Evolutionary conservation across 2,113 vertebrate species (phyloP).

Genomic region (Stomatorhinus ivindoensis): DNA sequence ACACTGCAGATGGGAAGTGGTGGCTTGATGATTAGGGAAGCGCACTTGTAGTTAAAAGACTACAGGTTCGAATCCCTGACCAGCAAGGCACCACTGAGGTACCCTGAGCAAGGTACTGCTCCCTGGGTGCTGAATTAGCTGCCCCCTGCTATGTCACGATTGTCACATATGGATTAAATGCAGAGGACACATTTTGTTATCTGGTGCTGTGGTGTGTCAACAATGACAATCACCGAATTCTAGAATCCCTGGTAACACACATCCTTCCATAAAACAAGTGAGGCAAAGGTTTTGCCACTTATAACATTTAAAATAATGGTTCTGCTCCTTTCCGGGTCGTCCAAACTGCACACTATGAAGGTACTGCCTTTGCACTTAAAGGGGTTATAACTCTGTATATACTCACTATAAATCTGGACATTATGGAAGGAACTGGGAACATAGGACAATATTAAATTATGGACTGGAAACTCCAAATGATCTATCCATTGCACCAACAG

Average conservation of each 20-base stretch:
- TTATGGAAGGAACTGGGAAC: constrained; percentile 11
- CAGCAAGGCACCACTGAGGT: too few species aligned
- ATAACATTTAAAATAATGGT: background rate
- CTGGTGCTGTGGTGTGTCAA: too few species aligned
- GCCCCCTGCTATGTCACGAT: too few species aligned
- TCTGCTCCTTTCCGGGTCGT: background rate
- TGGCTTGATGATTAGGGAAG: too few species aligned
- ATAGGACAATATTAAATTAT: constrained; percentile 1
- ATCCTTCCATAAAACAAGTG: background rate
- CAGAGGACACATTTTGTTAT: too few species aligned
- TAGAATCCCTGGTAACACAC: background rate
- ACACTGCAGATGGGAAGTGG: background rate
- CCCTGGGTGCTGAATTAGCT: too few species aligned
- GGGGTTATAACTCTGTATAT: too few species aligned
- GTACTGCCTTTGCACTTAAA: background rate
- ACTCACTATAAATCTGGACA: too few species aligned
- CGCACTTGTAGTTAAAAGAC: too few species aligned
- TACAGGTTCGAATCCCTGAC: too few species aligned
- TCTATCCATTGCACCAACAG: background rate
- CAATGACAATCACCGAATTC: background rate
- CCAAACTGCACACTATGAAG: background rate
- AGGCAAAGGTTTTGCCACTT: background rate
- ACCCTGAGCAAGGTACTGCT: too few species aligned
- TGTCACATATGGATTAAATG: too few species aligned
- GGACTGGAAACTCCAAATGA: background rate